Conservation (phyloP, 1,140 invertebrate genomes). For the Sitobion miscanthi region DNA sequence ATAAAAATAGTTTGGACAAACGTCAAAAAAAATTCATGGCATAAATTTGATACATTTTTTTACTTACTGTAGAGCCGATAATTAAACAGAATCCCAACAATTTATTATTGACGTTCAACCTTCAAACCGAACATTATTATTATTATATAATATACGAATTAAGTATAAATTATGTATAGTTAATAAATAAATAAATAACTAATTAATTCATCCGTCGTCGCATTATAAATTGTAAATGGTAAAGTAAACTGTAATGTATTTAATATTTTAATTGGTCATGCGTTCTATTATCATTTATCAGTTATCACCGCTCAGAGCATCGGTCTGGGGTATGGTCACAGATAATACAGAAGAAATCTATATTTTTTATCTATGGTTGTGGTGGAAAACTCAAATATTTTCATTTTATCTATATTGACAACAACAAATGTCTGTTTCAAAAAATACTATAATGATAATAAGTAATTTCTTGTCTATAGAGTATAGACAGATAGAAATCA, state of each 20-base stretch:
- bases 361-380: too few relatives aligned
- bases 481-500: too few relatives aligned
- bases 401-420: too few relatives aligned
- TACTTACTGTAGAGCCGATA: neutral
- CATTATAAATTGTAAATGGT: neutral
- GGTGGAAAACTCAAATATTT: too few relatives aligned
- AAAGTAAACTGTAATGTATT: neutral
- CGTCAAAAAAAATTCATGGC: neutral
- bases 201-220: neutral
- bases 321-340: too few relatives aligned
- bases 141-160: neutral
- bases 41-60: neutral
- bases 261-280: too few relatives aligned
- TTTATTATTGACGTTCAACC: neutral
- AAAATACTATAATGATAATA: too few relatives aligned
- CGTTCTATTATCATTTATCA: too few relatives aligned
- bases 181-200: neutral
- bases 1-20: neutral
- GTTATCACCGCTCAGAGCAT: too few relatives aligned
- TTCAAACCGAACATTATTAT: neutral
- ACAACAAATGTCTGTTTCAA: too few relatives aligned
- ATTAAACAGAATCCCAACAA: neutral
- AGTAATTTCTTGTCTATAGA: too few relatives aligned
- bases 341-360: too few relatives aligned
- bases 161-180: neutral